phyloP scores from a whole-genome alignment of 2,797 vertebrate genomes.

The Syndactyla subalaris region DNA sequence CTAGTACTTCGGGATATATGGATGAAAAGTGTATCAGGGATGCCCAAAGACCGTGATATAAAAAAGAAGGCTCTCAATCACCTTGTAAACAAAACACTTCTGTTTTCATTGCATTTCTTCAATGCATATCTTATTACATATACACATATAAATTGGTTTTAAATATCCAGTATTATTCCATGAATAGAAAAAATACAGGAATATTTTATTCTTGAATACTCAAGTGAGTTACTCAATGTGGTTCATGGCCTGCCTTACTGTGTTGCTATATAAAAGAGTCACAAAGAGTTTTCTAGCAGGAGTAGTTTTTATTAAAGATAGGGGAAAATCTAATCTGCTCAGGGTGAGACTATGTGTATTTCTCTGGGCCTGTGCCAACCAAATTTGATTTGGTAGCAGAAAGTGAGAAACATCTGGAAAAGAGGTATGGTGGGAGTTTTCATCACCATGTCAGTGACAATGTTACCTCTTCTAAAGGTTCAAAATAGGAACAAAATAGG shows the following conservation, averaged over 20 bases:
- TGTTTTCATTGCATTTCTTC: neutral
- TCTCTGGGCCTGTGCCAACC: neutral
- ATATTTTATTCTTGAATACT: neutral
- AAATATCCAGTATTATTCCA: neutral
- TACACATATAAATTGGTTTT: neutral
- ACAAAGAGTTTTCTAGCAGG: neutral
- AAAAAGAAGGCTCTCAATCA: neutral
- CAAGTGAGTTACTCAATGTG: neutral
- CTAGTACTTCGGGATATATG: neutral
- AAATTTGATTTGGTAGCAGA: neutral
- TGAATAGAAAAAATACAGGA: neutral
- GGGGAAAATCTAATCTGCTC: neutral
- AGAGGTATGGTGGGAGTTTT: neutral
- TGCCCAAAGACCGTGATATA: neutral
- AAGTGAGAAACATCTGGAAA: neutral
- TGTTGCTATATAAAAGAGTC: neutral
- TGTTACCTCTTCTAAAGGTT: neutral
- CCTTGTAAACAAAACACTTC: neutral
- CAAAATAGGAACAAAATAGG: neutral
- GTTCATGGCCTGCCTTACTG: neutral
- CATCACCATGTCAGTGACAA: neutral
- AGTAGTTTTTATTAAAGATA: neutral
- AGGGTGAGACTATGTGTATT: neutral
- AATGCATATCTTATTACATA: neutral
- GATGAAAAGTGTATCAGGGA: neutral